Evolutionary conservation across 2,797 vertebrate genomes (phyloP), one percentile per base, ranked within the genome.

Genomic region (Sebastes elongatus): DNA sequence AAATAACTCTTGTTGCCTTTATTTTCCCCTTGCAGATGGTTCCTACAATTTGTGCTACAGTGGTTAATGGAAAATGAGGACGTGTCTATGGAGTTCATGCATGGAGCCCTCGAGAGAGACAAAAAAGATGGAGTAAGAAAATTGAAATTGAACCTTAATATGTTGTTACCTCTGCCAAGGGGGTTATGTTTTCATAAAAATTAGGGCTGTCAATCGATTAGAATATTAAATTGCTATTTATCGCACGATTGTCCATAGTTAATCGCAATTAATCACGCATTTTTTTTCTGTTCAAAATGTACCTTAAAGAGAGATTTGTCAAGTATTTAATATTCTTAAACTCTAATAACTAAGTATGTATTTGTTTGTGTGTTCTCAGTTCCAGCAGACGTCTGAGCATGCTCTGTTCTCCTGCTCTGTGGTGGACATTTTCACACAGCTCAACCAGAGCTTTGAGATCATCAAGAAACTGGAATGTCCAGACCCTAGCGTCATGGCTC

Each of bases 371-470:
- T 32, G 33, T 32, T 20, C 70, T 72, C 82, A 99, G 99, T 99
- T 99, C 94, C 98, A 99, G 94, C 99, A 99, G 94, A 99, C 98
- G 0, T 99, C 99, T 0, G 98, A 99, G 91, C 99, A 99, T 0
- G 98, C 98, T 6, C 96, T 99, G 13, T 99, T 99, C 94, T 99
- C 99, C 90, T 99, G 99, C 92, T 99, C 98, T 0, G 99, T 99
- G 95, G 98, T 99, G 90, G 99, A 99, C 1, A 97, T 99, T 87
- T 99, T 99, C 94, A 99, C 99, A 0, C 99, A 99, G 90, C 98
- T 99, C 89, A 99, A 99, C 93, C 99, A 99, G 95, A 99, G 98
- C 92, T 99, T 99, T 89, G 99, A 99, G 94, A 99, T 99, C 90
- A 99, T 99, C 93, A 98, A 97, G 94, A 99, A 99, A 88, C 94